Conservation (phyloP, 2,888 invertebrate genomes). For the Nomada fucata region DNA sequence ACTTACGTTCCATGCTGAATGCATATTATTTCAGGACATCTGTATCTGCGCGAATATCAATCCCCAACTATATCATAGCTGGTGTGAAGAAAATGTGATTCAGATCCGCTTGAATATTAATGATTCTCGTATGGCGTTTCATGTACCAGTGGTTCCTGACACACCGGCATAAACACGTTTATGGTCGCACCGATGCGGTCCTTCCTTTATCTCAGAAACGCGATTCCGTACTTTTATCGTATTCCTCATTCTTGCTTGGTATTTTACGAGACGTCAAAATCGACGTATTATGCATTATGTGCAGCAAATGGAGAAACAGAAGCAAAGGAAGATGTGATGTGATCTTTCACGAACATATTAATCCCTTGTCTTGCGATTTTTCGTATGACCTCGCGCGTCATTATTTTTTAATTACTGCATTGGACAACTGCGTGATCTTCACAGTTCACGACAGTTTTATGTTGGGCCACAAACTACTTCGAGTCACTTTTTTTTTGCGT, state of each 20-base stretch:
- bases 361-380: too few relatives aligned
- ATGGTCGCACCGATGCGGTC: slow-evolving; percentile 64
- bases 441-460: too few relatives aligned
- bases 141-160: slow-evolving; percentile 12
- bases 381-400: too few relatives aligned
- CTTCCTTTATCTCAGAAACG: slow-evolving; percentile 9
- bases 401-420: too few relatives aligned
- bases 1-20: too few relatives aligned
- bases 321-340: slow-evolving; percentile 1
- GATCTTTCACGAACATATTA: slow-evolving; percentile 2
- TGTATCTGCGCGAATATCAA: slow-evolving; percentile 65
- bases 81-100: slow-evolving; percentile 78
- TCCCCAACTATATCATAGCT: slow-evolving; percentile 71
- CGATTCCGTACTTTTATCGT: neutral
- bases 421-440: too few relatives aligned
- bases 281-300: too few relatives aligned
- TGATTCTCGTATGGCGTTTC: slow-evolving; percentile 46
- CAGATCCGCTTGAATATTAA: slow-evolving; percentile 78
- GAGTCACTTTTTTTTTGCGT: too few relatives aligned
- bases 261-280: slow-evolving; percentile 46
- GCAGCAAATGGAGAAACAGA: neutral
- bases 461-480: too few relatives aligned
- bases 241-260: neutral
- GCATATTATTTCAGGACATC: slow-evolving; percentile 32
- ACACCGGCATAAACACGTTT: slow-evolving; percentile 64